These are phyloP conservation scores for Scaptomyza caliginosa DNA, from an alignment of 2,888 invertebrate species.

Conservation along the genomic window DNA sequence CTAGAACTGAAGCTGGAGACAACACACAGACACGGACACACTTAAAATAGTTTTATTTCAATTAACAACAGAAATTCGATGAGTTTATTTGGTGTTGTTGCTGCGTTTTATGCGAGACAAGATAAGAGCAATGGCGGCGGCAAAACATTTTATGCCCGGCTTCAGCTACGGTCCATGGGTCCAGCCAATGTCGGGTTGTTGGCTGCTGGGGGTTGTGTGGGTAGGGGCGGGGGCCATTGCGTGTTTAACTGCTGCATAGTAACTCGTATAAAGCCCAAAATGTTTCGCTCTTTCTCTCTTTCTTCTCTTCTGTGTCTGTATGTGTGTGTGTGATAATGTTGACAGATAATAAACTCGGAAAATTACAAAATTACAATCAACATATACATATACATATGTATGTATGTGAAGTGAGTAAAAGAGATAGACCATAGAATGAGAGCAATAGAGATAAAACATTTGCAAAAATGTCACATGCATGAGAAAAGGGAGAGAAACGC, in stretches of 20 bases:
- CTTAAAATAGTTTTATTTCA: constrained; percentile 77
- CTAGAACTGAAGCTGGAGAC: constrained; percentile 5
- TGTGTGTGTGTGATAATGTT: constrained; percentile 73
- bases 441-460: constrained; percentile 35
- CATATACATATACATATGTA: constrained; percentile 47
- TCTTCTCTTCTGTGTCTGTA: constrained; percentile 25
- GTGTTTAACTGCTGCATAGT: constrained; percentile 56
- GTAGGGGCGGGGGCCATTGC: constrained; percentile 36
- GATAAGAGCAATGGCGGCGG: constrained; percentile 74
- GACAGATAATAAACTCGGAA: constrained; percentile 79
- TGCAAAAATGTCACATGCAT: constrained; percentile 60
- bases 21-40: constrained; percentile 19
- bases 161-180: constrained; percentile 27
- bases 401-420: constrained; percentile 25
- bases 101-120: constrained; percentile 75
- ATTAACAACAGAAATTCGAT: constrained; percentile 78
- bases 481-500: constrained; percentile 21
- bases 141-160: constrained; percentile 63
- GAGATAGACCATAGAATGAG: background rate
- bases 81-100: constrained; percentile 76
- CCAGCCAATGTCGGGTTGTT: constrained; percentile 27
- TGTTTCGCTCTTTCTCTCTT: constrained; percentile 7
- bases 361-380: constrained; percentile 79
- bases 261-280: constrained; percentile 34
- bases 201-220: background rate